Percentiles rank a stretch among this genome's conserved stretches.
These are phyloP conservation scores for Sciurus vulgaris DNA, from an alignment of 2,797 vertebrate species.

Conservation along the genomic window DNA sequence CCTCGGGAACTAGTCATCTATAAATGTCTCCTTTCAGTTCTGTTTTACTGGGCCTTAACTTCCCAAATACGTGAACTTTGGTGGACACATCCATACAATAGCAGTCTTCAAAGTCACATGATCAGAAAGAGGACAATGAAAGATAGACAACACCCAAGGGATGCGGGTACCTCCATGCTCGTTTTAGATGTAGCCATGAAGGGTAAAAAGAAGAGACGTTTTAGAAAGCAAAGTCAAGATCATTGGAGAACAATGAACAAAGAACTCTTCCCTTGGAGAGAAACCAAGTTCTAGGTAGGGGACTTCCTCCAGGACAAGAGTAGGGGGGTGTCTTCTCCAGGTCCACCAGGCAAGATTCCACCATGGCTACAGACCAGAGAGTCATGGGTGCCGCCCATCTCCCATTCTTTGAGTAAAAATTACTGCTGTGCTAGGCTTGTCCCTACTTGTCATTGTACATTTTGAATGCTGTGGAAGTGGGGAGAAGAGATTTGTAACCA, in stretches of 20 bases:
- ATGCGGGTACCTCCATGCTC: rapidly evolving
- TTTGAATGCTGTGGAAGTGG: neutral
- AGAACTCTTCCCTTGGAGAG: neutral
- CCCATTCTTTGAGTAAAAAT: neutral
- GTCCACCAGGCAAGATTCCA: neutral
- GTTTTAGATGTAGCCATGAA: neutral
- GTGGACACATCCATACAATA: neutral
- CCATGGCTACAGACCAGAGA: neutral
- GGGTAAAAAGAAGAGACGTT: neutral
- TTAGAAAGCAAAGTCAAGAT: neutral
- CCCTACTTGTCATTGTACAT: neutral
- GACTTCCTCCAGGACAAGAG: neutral
- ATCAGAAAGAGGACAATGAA: neutral
- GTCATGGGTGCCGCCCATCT: neutral
- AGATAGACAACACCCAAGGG: neutral
- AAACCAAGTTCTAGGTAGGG: neutral
- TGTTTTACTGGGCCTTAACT: neutral
- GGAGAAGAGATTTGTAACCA: neutral
- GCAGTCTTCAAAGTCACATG: neutral
- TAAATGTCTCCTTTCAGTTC: neutral
- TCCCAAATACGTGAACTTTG: neutral
- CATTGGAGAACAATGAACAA: neutral
- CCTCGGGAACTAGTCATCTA: neutral
- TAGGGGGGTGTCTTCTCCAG: neutral
- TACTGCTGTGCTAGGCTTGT: neutral